phyloP scores from a whole-genome alignment of 2,113 vertebrate species.

The Phrynosoma blainvillii region DNA sequence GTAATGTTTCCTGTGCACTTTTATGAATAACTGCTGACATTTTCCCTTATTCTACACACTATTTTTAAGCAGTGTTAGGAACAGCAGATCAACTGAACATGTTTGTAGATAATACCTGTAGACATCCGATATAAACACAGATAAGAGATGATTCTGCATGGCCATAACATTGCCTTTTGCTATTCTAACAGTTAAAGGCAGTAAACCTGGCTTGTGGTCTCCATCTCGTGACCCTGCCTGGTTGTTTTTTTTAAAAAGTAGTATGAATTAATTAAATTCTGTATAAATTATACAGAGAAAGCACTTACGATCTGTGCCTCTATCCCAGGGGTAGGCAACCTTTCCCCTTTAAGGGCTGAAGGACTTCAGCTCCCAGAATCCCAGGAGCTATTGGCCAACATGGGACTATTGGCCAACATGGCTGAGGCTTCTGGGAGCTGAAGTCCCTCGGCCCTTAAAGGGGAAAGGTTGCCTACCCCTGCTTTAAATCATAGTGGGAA shows the following conservation, averaged over 20 bases:
- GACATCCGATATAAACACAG: neutral
- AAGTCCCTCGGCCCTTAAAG: no score
- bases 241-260: neutral
- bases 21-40: neutral
- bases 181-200: neutral
- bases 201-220: neutral
- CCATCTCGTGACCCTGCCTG: neutral
- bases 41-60: neutral
- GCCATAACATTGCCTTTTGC: neutral
- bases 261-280: neutral
- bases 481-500: no score
- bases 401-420: no score
- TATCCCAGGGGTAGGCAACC: no score
- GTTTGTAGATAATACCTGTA: neutral
- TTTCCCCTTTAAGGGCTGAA: no score
- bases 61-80: neutral
- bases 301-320: neutral
- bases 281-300: neutral
- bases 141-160: neutral
- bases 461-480: no score
- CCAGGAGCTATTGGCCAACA: no score
- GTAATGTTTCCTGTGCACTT: slow-evolving; percentile 2
- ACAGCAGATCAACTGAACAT: neutral
- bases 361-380: no score
- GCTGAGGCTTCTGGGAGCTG: no score